Base-by-base conservation (phyloP, 1,140 invertebrate genomes). In the Zaprionus tsacasi region DNA sequence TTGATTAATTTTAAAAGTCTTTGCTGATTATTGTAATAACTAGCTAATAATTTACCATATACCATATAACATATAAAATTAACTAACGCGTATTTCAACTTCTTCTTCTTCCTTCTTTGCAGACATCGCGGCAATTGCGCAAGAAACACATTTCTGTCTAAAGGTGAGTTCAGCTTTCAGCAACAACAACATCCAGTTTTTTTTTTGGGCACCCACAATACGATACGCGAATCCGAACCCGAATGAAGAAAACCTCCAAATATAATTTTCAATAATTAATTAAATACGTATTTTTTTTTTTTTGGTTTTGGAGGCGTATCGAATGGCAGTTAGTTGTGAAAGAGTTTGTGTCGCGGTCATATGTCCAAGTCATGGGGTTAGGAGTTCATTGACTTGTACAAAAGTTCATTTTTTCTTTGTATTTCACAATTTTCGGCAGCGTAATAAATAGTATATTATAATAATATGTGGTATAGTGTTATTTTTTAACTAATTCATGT, bases 1-100 rank as follows among this genome's bases (percentile, higher is more conserved):
- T 79, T 87, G 83, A 87, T 87, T 88, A 80, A 80, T 88, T 87
- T 82, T 80, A 78, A 82, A 64, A 66, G 76, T 69, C 61, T 72
- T 60, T 61, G 73, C 57, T 79, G 59, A 27, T 40, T 57, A 60
- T 65, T 64, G 33, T n/a, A 50, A 59, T 76, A 85, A 71, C 64
- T 69, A 79, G 54, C 78, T 74, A 76, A 68, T 21, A 63, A 8
- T 35, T 8, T 35, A 35, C 33, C 6, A 30, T 30, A 30, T 30
- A 30, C 27, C 27, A 30, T 30, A 30, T 30, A 30, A 3, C 27
- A 30, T 30, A 30, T 30, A 30, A 35, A 80, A 82, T 83, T 83
- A 80, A 67, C 67, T 75, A 78, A 82, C 54, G 43, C 60, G 56
- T 15, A 12, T 68, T 48, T 30, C 36, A 11, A 10, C 36, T 67